Evolutionary conservation across 2,888 invertebrate genomes (phyloP).

Genomic region (Uropetala carovei): DNA sequence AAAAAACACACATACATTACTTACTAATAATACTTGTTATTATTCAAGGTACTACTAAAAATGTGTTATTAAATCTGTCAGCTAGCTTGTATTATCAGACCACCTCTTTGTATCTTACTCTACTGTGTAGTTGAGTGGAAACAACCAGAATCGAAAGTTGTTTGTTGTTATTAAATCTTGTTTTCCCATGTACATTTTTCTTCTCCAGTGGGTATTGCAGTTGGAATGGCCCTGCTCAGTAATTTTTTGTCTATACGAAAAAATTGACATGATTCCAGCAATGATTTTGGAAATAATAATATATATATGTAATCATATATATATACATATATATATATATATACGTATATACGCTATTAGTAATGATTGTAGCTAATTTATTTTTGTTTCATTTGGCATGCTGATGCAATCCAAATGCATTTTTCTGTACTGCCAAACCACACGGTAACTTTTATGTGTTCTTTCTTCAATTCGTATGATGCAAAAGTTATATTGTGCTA

Average conservation of each 20-base stretch:
- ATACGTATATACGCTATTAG: conserved; percentile 9
- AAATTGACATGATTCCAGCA: conserved; percentile 59
- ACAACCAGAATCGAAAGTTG: conserved; percentile 63
- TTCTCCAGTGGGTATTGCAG: conserved; percentile 63
- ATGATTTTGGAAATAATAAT: conserved; percentile 56
- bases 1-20: conserved; percentile 61
- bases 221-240: conserved; percentile 59
- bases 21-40: conserved; percentile 63
- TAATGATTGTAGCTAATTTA: conserved; percentile 59
- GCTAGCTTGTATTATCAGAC: conserved; percentile 64
- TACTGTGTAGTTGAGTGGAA: conserved; percentile 61
- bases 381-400: conserved; percentile 47
- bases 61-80: conserved; percentile 64
- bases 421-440: conserved; percentile 58
- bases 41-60: conserved; percentile 64
- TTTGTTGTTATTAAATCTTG: conserved; percentile 57
- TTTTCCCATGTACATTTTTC: conserved; percentile 41
- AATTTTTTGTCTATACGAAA: conserved; percentile 47
- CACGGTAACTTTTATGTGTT: conserved; percentile 43
- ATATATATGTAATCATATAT: conserved; percentile 41
- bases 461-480: conserved; percentile 40
- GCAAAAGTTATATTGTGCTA: conserved; percentile 62
- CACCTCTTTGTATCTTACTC: conserved; percentile 63
- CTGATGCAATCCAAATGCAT: conserved; percentile 52
- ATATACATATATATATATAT: conserved; percentile 37